Evolutionary conservation across 2,888 invertebrate genomes (phyloP), one percentile per base, ranked within the genome.

Genomic region (Tryphoninae sp.): DNA sequence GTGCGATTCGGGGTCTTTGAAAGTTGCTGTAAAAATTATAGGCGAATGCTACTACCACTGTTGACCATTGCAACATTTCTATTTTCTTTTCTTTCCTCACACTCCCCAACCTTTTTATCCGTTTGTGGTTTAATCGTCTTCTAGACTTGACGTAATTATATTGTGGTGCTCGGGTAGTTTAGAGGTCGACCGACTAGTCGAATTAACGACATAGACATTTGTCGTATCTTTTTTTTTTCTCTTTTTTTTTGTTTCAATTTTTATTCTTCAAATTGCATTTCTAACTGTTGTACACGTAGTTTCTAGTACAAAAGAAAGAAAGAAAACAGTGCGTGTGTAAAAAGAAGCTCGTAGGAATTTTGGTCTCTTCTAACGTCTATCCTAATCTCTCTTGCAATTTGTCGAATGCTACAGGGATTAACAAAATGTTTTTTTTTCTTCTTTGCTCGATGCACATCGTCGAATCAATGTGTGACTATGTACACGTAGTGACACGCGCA

Each of bases 111-210:
- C 2, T 13, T 19, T 40, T 59, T 68, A 33, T 72, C 26, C 62
- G 76, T 76, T 73, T 82, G 67, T 71, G 61, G n/a, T 64, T 74
- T 65, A 78, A 33, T 33, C 40, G 40, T 55, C 40, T n/a, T 67
- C 61, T 82, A 82, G 82, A 64, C 61, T 82, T 79, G 82, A 64
- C 33, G 59, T 68, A 73, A 67, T 53, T 67, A 23, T 55, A 62
- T 64, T 76, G 82, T 73, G 82, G 82, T 82, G 76, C 68, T 77
- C 71, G 79, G 82, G 76, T 82, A 82, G 82, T 77, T 53, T 79
- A 82, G 82, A 55, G n/a, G 53, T 71, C 59, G 78, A 72, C 49
- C 23, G 19, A 65, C 72, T 61, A 72, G 71, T 65, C 59, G 26
- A 69, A 40, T 64, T 23, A 77, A 49, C 42, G 65, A 58, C 16